phyloP scores from a whole-genome alignment of 2,888 invertebrate species.

The Lysandra bellargus region DNA sequence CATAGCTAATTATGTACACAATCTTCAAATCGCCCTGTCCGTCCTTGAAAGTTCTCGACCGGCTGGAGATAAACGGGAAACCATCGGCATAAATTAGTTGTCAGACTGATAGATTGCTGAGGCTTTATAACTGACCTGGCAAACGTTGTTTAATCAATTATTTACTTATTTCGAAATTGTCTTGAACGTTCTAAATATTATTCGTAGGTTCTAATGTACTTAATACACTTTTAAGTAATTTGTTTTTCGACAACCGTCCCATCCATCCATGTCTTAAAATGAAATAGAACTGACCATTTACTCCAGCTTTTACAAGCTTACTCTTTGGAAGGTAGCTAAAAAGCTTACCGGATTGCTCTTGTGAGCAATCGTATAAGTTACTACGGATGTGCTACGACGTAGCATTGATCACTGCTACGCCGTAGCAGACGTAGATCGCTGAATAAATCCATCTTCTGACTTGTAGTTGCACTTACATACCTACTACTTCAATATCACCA shows the following conservation, averaged over 20 bases:
- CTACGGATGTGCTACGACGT: not conserved
- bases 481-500: not conserved
- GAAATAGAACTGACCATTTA: not conserved
- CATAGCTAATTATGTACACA: not conserved
- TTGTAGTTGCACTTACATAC: not conserved
- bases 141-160: constrained; percentile 3
- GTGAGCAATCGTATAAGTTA: not conserved
- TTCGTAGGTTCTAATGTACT: too few relatives aligned
- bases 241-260: not conserved
- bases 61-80: not conserved
- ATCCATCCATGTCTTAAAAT: not conserved
- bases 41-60: not conserved
- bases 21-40: not conserved
- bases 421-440: not conserved
- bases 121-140: not conserved
- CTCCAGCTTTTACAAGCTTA: not conserved
- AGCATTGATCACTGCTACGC: not conserved
- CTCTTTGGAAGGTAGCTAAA: not conserved
- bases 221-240: not conserved
- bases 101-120: not conserved
- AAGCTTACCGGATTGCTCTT: not conserved
- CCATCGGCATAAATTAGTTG: constrained; percentile 7
- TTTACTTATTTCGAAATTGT: not conserved
- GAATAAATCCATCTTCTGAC: not conserved
- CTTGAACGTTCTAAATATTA: not conserved